Evolutionary conservation across 2,888 invertebrate genomes (phyloP), one percentile per base, ranked within the genome.

Genomic region (Habroteleia sp.): DNA sequence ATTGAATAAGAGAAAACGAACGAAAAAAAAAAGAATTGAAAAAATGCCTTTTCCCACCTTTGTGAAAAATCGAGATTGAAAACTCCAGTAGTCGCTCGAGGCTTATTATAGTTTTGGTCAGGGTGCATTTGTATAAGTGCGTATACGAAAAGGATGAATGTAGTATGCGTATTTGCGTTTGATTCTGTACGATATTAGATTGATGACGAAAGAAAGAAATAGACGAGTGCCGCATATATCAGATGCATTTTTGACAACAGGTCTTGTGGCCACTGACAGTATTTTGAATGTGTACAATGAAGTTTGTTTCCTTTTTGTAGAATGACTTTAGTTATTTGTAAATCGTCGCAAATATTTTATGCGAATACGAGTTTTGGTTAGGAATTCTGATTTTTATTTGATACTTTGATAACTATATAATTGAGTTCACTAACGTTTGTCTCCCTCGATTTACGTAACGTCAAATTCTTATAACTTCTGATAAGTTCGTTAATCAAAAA

Each of bases 11-110:
- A n/a, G 60, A 56, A 52, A 66, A 66, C 17, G 35, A 8, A 25
- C 33, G 33, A 33, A 29, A 58, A 42, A 46, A 65, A 33, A 42
- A 27, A 16, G 35, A 48, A 10, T 10, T 2, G 17, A 60, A 69
- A 75, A 71, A 62, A 54, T 66, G 71, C 71, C 71, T 71, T 71
- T 71, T 71, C 75, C 71, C 71, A 66, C 75, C 71, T 71, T 75
- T 75, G 65, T 65, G 60, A 75, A 75, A 71, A 71, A 71, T 66
- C 42, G 31, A 39, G 50, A 41, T 29, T 54, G 58, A 62, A 69
- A 71, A 71, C n/a, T 35, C 46, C 65, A 29, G 74, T 74, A 74
- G 74, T 58, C 58, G 20, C 16, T 27, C 10, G 0, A 17, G 5
- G 29, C 14, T 1, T 33, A 54, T 56, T 56, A 42, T 56, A n/a